These are phyloP conservation scores for Saguinus midas DNA, from an alignment of 2,113 vertebrate species.

Conservation along the genomic window DNA sequence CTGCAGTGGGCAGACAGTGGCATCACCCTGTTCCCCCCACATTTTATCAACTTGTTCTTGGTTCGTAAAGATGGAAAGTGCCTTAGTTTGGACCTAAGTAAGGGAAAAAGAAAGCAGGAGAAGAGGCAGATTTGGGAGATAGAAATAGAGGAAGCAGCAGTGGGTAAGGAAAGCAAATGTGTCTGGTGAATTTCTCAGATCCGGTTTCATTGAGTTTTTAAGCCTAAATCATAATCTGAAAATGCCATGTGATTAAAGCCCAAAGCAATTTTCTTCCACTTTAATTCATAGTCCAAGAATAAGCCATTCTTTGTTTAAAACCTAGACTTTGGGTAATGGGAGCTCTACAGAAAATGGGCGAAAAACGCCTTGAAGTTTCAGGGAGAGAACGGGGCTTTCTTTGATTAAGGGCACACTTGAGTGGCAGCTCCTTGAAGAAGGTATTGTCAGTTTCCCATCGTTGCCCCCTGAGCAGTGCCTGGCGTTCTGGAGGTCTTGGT, in stretches of 20 bases:
- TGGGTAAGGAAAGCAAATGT: rapidly evolving
- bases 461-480: neutral
- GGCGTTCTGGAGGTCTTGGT: neutral
- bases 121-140: neutral
- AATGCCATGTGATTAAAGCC: neutral
- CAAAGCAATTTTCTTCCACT: neutral
- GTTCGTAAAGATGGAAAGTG: neutral
- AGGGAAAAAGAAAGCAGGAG: neutral
- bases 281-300: neutral
- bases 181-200: neutral
- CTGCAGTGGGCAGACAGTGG: neutral
- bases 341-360: neutral
- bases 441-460: rapidly evolving
- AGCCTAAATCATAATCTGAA: neutral
- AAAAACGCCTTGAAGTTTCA: rapidly evolving
- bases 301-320: neutral
- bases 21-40: too few species aligned
- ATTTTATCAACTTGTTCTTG: neutral
- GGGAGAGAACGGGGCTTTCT: neutral
- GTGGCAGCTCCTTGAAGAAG: neutral
- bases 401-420: neutral
- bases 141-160: neutral
- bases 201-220: neutral
- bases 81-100: too few species aligned
- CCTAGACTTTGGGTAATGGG: neutral